phyloP scores from a whole-genome alignment of 2,797 vertebrate species.

The Oreortyx pictus region DNA sequence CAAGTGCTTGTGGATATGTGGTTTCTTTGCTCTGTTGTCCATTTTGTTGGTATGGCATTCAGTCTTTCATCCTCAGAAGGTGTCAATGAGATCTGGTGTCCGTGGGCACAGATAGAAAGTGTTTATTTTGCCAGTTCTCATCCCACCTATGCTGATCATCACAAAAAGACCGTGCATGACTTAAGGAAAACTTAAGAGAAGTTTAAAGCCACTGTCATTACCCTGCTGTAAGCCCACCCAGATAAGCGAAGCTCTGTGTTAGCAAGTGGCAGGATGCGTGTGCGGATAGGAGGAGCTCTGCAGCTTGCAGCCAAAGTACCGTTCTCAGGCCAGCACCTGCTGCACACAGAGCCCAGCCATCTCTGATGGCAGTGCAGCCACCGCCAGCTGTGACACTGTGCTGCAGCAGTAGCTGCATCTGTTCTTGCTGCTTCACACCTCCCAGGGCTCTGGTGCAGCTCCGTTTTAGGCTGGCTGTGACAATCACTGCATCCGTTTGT shows the following conservation, averaged over 20 bases:
- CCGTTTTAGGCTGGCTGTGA: background rate
- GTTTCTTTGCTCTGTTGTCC: background rate
- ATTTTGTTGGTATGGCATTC: background rate
- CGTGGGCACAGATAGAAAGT: too few species aligned
- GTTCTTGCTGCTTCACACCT: background rate
- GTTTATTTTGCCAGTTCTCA: background rate
- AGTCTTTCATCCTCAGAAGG: rapidly evolving
- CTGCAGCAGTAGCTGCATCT: background rate
- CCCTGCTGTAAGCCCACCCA: background rate
- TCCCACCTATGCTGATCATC: background rate
- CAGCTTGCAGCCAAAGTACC: background rate
- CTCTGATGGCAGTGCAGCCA: background rate
- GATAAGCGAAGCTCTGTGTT: background rate
- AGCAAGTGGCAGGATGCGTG: background rate
- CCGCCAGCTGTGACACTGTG: background rate
- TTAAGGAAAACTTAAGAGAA: background rate
- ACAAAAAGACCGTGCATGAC: background rate
- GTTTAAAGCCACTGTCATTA: background rate
- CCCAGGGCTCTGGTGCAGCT: background rate
- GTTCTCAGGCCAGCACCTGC: background rate
- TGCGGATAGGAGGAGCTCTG: background rate
- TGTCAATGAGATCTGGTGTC: background rate
- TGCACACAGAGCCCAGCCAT: background rate
- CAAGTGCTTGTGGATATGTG: background rate
- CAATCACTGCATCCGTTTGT: background rate